Evolutionary conservation across 1,140 invertebrate genomes (phyloP), one percentile per base, ranked within the genome.

Genomic region (Euglossa dilemma): DNA sequence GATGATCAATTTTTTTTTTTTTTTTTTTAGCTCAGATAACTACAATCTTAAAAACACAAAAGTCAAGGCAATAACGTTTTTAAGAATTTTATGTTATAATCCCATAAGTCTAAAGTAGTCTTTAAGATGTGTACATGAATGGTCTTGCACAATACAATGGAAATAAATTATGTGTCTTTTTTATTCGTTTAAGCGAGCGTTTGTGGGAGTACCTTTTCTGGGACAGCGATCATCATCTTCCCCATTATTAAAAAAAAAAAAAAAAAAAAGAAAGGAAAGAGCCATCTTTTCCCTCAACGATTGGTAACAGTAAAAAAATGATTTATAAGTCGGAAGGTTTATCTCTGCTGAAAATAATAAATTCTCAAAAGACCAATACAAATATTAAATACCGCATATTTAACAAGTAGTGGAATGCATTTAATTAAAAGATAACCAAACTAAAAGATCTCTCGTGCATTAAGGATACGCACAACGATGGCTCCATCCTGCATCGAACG

Each of bases 41-140:
- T 72, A 54, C 56, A 76, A 85, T 80, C 50, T 80, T 84, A 50
- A 85, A 83, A 87, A 85, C 81, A 86, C 84, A 89, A 86, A 80
- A 84, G 67, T 85, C 84, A 73, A 87, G 82, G 80, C 83, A 84
- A 84, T 86, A 86, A 89, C 91, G 85, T 92, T 94, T 93, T 93
- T 91, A 93, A 94, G 89, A 92, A 91, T 93, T 94, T 93, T 94
- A 92, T 93, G 94, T 94, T 93, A 93, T 93, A 94, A 93, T 93
- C 92, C 93, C 92, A 94, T 93, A 94, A 93, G 90, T 94, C n/a
- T n/a, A n/a, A n/a, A n/a, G n/a, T n/a, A n/a, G n/a, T n/a, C 92
- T 94, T 93, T 93, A 91, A 92, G 90, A 92, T 90, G 91, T 93
- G 91, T 93, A 93, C 89, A 91, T 92, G 92, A 93, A 90, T 93